These are phyloP conservation scores for Acropora tenuis DNA, from an alignment of 64 coral and sea anemone species.

Conservation along the genomic window DNA sequence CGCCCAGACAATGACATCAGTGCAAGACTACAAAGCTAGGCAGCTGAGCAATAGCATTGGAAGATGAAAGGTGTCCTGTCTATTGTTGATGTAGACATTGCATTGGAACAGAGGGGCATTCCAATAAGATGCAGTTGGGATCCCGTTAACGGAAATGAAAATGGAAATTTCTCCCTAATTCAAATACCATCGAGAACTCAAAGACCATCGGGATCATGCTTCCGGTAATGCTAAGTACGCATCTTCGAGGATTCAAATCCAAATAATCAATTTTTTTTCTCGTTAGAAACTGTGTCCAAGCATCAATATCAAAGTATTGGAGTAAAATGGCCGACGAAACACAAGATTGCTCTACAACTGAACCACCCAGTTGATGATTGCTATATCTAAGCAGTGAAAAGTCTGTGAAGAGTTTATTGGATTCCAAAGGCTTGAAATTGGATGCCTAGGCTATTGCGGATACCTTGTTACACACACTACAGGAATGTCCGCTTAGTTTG, in stretches of 20 bases:
- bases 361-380: slow-evolving; percentile 41
- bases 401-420: slow-evolving; percentile 59
- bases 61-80: slow-evolving; percentile 39
- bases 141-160: slow-evolving; percentile 33
- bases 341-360: slow-evolving; percentile 68
- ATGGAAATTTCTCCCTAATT: slow-evolving; percentile 71
- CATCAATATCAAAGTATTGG: slow-evolving; percentile 67
- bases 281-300: slow-evolving; percentile 27
- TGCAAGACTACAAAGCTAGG: slow-evolving; percentile 19
- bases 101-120: slow-evolving; percentile 65
- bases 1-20: slow-evolving; percentile 47
- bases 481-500: slow-evolving; percentile 41
- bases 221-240: slow-evolving; percentile 63
- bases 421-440: slow-evolving; percentile 53
- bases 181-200: slow-evolving; percentile 42
- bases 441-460: slow-evolving; percentile 47
- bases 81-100: slow-evolving; percentile 53
- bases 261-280: slow-evolving; percentile 44
- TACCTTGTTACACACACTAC: neutral
- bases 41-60: slow-evolving; percentile 33
- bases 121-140: slow-evolving; percentile 58
- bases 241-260: slow-evolving; percentile 55
- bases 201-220: slow-evolving; percentile 49
- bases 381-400: slow-evolving; percentile 24
- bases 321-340: slow-evolving; percentile 63